Base-by-base conservation (phyloP, 2,888 invertebrate genomes). In the Melikaiella ostensackeni region DNA sequence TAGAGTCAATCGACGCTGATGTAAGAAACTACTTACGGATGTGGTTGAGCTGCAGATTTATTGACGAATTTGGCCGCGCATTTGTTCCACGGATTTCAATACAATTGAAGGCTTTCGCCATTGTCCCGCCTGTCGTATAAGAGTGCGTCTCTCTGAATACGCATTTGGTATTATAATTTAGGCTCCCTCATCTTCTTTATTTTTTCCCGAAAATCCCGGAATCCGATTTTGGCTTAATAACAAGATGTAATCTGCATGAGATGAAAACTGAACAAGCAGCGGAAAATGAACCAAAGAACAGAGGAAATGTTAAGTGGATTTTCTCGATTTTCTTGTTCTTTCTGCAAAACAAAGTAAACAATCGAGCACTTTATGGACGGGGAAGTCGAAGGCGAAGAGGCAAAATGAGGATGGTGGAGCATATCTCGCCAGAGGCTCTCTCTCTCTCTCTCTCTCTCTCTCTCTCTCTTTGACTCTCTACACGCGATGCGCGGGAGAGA, bases 61-160 rank as follows among this genome's bases (percentile, higher is more conserved):
- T 89, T 87, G 89, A 89, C 86, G 89, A 88, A 89, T 89, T 89
- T 88, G 85, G 86, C 83, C 82, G 84, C 87, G 85, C 88, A 88
- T 89, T 89, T 89, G 88, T 88, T 88, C 86, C 79, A 79, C 79
- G 76, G 85, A 89, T 89, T 89, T 89, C 86, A 89, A 89, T 89
- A 89, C 88, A 88, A 89, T 89, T 87, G 87, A 88, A 88, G 86
- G 85, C 80, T 86, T 85, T 82, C 81, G 81, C 86, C 87, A 88
- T 88, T 88, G 88, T 89, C 87, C 50, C 70, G 70, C 55, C 70
- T 70, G 50, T 70, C 46, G 50, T 46, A 30, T 21, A 59, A 27
- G 24, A 59, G 59, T 59, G 59, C 59, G 30, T 70, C 64, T 64
- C 70, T 19, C 13, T n/a, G 46, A 50, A 70, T 50, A 50, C 70